A percentile compares a stretch with the other conserved stretches of the same genome.
Evolutionary conservation across 23 tunicate species (phyloP).

Genomic region (Halocynthia aurantium): DNA sequence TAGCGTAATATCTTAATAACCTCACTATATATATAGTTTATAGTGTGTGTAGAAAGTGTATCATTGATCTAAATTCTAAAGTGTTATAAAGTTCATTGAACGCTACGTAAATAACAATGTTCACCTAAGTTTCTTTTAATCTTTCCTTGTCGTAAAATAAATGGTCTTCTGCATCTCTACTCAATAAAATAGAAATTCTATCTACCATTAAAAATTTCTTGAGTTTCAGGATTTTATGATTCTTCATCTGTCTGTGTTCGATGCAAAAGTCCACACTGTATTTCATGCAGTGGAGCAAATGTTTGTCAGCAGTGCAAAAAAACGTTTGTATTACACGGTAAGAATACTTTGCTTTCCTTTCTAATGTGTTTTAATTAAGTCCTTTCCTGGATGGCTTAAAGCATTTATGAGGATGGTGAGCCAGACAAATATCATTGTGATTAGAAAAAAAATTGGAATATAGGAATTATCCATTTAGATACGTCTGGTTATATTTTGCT

Average conservation of each 20-base stretch:
- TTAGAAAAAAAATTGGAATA: too few relatives aligned
- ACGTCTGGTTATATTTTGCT: background rate
- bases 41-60: too few relatives aligned
- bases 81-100: too few relatives aligned
- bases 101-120: background rate
- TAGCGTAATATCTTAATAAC: background rate
- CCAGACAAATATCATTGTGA: too few relatives aligned
- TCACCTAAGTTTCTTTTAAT: background rate
- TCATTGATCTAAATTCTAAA: background rate
- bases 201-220: background rate
- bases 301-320: constrained; percentile 38
- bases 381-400: too few relatives aligned
- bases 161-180: too few relatives aligned
- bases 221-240: constrained; percentile 45
- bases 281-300: constrained; percentile 25
- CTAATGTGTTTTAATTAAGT: too few relatives aligned
- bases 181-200: too few relatives aligned
- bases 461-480: background rate
- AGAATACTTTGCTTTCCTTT: background rate
- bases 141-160: too few relatives aligned
- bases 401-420: too few relatives aligned
- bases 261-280: constrained; percentile 44
- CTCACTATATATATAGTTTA: background rate
- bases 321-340: constrained; percentile 40
- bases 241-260: constrained; percentile 34